Base-by-base conservation (phyloP, 1,140 invertebrate species). In the Reticulitermes speratus region DNA sequence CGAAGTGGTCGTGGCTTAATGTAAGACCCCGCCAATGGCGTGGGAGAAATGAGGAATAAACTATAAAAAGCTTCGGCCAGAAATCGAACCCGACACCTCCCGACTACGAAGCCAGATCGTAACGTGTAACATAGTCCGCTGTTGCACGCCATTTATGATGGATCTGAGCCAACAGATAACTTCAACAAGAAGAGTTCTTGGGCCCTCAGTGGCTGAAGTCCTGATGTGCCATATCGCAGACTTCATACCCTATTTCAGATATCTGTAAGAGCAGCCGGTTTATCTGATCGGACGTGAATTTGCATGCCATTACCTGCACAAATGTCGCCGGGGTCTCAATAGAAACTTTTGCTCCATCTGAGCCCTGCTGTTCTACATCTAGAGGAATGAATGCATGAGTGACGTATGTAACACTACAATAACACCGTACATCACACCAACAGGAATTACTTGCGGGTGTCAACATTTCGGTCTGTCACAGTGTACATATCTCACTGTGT, bases 221-320 rank as follows among this genome's bases (percentile, higher is more conserved):
- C 65, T 75, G 65, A 75, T 75, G 65, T 30, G 65, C 0, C 65
- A 75, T 75, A 75, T 75, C 65, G n/a, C 65, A 75, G 3, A 75
- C 30, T 75, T 75, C 65, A 1, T 75, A 75, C 25, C n/a, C n/a
- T 16, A 75, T 75, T 75, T 30, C 65, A 14, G n/a, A 16, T 30
- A 75, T 75, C 65, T 30, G 65, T 14, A 75, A 30, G 65, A 75
- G n/a, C n/a, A 55, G 19, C 52, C 52, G 19, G 1, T 21, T 1
- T 55, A 75, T 75, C 65, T 75, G 65, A 75, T 75, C 8, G 65
- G 65, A 75, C 65, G 65, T 75, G 65, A 75, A 75, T 75, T 75
- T 75, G 65, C 65, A 75, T 75, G n/a, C 65, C n/a, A 75, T 75
- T 75, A 75, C 65, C 25, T 75, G 5, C 65, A 25, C 65, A 75